These are phyloP conservation scores for Luidia sarsii DNA, from an alignment of 53 echinoderm and acorn worm genomes.

Conservation along the genomic window DNA sequence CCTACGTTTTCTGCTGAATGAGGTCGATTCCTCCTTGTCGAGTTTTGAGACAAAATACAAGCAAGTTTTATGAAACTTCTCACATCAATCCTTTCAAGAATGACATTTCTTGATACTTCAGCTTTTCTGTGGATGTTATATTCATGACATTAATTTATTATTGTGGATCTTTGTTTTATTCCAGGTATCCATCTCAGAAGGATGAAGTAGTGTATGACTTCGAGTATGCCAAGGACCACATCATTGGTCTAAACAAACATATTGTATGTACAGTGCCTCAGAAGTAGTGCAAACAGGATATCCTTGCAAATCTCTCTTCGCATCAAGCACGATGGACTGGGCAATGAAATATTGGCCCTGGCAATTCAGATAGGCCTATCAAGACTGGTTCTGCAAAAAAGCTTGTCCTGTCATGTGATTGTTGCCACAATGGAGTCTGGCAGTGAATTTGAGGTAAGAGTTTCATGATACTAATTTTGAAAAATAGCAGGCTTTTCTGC, in stretches of 20 bases:
- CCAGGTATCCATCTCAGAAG: slow-evolving; percentile 9
- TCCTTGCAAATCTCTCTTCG: background rate
- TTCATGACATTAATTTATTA: background rate
- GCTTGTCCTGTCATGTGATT: slow-evolving; percentile 18
- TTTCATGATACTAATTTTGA: background rate
- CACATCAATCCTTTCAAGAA: background rate
- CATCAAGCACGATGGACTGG: background rate
- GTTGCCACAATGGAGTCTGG: slow-evolving; percentile 6
- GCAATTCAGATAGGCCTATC: background rate
- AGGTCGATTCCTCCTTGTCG: background rate
- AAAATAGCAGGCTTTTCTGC: background rate
- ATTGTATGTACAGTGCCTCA: slow-evolving; percentile 1
- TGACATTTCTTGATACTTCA: background rate
- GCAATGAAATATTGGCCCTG: slow-evolving; percentile 15
- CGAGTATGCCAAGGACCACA: slow-evolving; percentile 26
- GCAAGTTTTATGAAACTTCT: slow-evolving; percentile 15
- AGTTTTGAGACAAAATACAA: background rate
- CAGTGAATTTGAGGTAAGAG: slow-evolving; percentile 17
- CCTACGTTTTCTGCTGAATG: background rate
- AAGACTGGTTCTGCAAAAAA: slow-evolving; percentile 24
- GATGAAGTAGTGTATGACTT: slow-evolving; percentile 21
- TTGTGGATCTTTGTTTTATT: background rate
- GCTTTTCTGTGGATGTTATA: too few species aligned
- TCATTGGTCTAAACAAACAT: slow-evolving; percentile 10
- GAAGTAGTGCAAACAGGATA: slow-evolving; percentile 6